These are phyloP conservation scores for Eristalis arbustorum DNA, from an alignment of 2,888 invertebrate species.

Conservation along the genomic window DNA sequence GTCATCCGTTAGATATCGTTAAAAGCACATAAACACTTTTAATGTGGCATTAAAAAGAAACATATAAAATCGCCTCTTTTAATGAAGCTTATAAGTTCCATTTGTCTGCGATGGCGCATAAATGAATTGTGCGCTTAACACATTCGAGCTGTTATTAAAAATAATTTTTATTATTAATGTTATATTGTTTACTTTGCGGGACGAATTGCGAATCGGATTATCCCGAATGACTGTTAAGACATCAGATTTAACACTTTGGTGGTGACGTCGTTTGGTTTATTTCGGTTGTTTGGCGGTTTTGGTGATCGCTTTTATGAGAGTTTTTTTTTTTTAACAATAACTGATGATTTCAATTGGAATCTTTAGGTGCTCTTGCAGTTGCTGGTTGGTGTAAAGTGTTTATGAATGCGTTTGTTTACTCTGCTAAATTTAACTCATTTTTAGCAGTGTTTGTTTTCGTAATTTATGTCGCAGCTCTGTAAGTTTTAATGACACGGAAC, in stretches of 20 bases:
- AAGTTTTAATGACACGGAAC: background rate
- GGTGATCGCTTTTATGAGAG: background rate
- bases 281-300: background rate
- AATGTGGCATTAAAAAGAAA: slow-evolving; percentile 52
- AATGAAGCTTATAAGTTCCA: slow-evolving; percentile 60
- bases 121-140: slow-evolving; percentile 53
- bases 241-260: slow-evolving; percentile 22
- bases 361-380: background rate
- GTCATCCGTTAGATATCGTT: slow-evolving; percentile 12
- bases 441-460: too few relatives aligned
- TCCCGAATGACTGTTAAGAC: slow-evolving; percentile 34
- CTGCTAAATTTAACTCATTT: background rate
- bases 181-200: slow-evolving; percentile 48
- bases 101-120: slow-evolving; percentile 32
- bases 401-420: background rate
- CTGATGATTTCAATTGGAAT: background rate
- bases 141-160: slow-evolving; percentile 40
- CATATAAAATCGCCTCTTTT: slow-evolving; percentile 45
- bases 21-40: slow-evolving; percentile 56
- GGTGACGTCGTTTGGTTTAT: slow-evolving; percentile 20
- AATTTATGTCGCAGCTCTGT: too few relatives aligned
- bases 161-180: slow-evolving; percentile 52
- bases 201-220: slow-evolving; percentile 42
- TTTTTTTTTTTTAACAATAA: background rate
- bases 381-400: background rate